phyloP scores from a whole-genome alignment of 2,797 vertebrate genomes.

The Muscicapa comitata region DNA sequence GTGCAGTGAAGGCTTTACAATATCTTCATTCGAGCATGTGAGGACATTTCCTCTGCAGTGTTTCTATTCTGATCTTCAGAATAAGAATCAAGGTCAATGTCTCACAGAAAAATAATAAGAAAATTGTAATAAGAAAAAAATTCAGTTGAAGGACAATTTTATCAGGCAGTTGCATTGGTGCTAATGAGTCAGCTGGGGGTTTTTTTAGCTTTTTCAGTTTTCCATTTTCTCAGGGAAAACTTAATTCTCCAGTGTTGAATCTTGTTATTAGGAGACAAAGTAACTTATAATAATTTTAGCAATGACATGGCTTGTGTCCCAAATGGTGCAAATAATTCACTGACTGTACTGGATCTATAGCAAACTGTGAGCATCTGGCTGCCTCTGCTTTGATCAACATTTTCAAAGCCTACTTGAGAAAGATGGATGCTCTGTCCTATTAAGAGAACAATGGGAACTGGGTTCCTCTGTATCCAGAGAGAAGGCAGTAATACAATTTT shows the following conservation, averaged over 20 bases:
- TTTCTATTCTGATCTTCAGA: not conserved
- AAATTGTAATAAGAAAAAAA: not conserved
- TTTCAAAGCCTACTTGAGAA: constrained; percentile 38
- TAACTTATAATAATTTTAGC: constrained; percentile 4
- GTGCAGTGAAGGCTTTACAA: not conserved
- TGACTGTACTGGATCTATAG: not conserved
- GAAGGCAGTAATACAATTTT: constrained; percentile 17
- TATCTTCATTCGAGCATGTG: not conserved
- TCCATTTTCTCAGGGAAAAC: not conserved
- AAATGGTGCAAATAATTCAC: constrained; percentile 12
- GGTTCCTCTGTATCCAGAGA: not conserved
- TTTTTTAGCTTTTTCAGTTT: not conserved
- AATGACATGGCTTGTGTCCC: not conserved
- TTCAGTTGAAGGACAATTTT: not conserved
- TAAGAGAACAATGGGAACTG: constrained; percentile 22
- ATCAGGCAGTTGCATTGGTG: not conserved
- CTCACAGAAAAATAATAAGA: too few relatives aligned
- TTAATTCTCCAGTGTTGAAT: not conserved
- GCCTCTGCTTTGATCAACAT: constrained; percentile 35
- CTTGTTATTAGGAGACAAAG: not conserved
- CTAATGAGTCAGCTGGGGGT: not conserved
- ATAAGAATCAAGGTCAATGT: not conserved
- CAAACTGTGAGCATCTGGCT: not conserved
- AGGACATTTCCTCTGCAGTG: not conserved
- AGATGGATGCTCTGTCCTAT: constrained; percentile 22